Percentiles rank a stretch among this genome's conserved stretches.
phyloP scores from a whole-genome alignment of 1,140 invertebrate genomes.

The Pachypeltis micranthus region DNA sequence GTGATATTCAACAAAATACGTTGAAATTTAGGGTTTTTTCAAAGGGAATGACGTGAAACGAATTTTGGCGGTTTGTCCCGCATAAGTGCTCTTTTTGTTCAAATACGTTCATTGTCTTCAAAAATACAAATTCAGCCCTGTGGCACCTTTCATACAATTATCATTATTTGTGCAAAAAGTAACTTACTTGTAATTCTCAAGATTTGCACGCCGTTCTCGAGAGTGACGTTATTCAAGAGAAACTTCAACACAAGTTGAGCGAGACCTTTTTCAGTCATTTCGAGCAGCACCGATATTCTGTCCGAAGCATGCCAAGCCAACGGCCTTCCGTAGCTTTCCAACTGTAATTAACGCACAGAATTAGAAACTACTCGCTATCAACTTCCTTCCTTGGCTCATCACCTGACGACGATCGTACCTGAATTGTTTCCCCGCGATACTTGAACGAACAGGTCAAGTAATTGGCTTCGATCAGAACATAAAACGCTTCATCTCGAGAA shows the following conservation, averaged over 20 bases:
- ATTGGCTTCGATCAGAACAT: conserved; percentile 40
- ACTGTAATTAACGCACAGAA: conserved; percentile 33
- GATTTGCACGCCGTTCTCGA: conserved; percentile 50
- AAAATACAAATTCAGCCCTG: too few species aligned
- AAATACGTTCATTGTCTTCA: too few species aligned
- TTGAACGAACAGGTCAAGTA: conserved; percentile 18
- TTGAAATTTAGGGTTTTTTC: too few species aligned
- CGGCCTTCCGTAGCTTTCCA: conserved; percentile 51
- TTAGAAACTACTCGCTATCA: neutral
- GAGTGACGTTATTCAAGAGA: conserved; percentile 44
- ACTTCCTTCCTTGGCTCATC: too few species aligned
- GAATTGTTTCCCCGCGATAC: neutral
- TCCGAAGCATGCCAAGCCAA: conserved; percentile 49
- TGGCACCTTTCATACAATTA: too few species aligned
- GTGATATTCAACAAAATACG: too few species aligned
- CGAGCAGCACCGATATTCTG: conserved; percentile 46
- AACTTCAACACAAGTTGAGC: conserved; percentile 45
- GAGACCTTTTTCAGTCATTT: conserved; percentile 49
- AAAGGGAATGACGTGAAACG: too few species aligned
- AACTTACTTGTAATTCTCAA: conserved; percentile 52
- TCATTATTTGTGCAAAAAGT: too few species aligned
- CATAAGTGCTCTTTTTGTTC: too few species aligned
- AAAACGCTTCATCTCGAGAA: conserved; percentile 32
- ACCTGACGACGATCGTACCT: too few species aligned
- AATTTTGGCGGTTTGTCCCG: too few species aligned